Evolutionary conservation across 2,888 invertebrate genomes (phyloP), one percentile per base, ranked within the genome.

Genomic region (Drosophila nr. perissopoda): DNA sequence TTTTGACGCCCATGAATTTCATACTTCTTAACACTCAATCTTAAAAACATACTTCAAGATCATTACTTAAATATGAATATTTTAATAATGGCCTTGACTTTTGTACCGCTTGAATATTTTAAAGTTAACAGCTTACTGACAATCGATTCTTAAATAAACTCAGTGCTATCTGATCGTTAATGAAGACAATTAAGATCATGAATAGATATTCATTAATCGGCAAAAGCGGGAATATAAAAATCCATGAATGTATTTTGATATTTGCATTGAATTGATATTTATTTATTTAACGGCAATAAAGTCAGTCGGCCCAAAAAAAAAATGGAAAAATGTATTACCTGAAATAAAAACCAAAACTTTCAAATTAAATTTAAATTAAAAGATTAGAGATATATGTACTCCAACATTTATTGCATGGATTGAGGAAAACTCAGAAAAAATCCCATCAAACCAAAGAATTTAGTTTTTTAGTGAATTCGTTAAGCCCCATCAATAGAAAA

Each of bases 61-160:
- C 18, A 16, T 34, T 38, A 10, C 38, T 42, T 16, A 7, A 57
- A 57, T 21, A 57, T 34, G 29, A n/a, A 52, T 51, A 42, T 18
- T 21, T 49, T 34, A 18, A 25, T 7, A 31, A 2, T 21, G 25
- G 27, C 69, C 68, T 46, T 69, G 52, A 38, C 42, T 34, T 36
- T 31, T 38, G 33, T 36, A 25, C 13, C n/a, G 2, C 16, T 21
- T 60, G n/a, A 52, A 27, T 27, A 8, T 21, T 52, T 29, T 1
- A 36, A 48, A 31, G 13, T n/a, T 21, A 31, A 8, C 27, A 33
- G n/a, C 2, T 18, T 8, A 21, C 5, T 36, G 10, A 18, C 36
- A 36, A 42, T 31, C 13, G n/a, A 29, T 29, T 38, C 56, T 34
- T 6, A 34, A 60, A 60, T 36, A 52, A 34, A 52, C 33, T 52